Percentiles rank a stretch among this genome's conserved stretches.
Conservation (phyloP, 53 echinoderm and acorn worm species). For the Zoroaster sp. region DNA sequence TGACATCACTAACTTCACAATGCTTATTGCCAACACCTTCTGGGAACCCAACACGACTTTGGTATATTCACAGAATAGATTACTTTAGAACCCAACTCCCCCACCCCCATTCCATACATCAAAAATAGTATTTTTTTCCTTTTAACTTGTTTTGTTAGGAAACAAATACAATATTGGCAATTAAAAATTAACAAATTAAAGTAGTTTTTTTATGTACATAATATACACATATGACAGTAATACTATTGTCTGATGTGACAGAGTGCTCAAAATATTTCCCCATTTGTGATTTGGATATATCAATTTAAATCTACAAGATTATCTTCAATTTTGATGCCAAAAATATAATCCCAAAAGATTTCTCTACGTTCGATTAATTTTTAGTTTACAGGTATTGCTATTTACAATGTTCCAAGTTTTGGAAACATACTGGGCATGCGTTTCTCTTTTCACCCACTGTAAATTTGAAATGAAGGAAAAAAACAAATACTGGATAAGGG, state of each 20-base stretch:
- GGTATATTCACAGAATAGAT: not conserved
- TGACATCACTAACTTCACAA: not conserved
- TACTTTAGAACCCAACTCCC: not conserved
- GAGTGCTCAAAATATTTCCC: too few species aligned
- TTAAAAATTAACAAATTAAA: not conserved
- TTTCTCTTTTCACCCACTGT: too few species aligned
- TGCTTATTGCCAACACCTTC: not conserved
- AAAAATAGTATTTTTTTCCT: not conserved
- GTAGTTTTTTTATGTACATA: not conserved
- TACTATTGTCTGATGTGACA: not conserved
- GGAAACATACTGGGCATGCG: too few species aligned
- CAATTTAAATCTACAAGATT: not conserved
- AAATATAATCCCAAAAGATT: too few species aligned
- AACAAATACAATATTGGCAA: not conserved
- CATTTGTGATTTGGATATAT: too few species aligned
- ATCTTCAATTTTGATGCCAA: not conserved
- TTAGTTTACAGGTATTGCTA: too few species aligned
- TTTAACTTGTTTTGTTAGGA: not conserved
- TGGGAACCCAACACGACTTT: not conserved
- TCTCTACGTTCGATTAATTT: too few species aligned
- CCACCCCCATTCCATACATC: not conserved
- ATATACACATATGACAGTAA: not conserved
- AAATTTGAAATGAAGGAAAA: too few species aligned
- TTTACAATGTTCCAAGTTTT: too few species aligned
- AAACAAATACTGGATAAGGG: too few species aligned